Percentiles rank a stretch among this genome's conserved stretches.
Conservation (phyloP, 1,140 invertebrate genomes). For the Antheraea pernyi region DNA sequence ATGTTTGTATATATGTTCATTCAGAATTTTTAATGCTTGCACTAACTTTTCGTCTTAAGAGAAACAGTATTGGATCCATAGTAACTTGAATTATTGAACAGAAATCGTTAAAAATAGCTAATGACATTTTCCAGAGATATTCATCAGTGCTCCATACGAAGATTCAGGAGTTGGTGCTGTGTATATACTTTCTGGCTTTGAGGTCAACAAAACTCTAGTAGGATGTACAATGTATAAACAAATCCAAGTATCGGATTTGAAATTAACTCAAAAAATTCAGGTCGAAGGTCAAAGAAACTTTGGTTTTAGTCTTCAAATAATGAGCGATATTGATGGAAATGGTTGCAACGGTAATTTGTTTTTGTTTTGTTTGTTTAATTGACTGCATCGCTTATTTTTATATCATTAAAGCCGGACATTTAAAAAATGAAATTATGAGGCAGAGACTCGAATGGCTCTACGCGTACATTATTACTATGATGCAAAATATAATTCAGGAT, state of each 20-base stretch:
- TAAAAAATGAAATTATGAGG: too few species aligned
- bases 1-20: background rate
- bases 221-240: conserved; percentile 7
- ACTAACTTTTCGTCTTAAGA: too few species aligned
- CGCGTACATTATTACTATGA: too few species aligned
- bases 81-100: too few species aligned
- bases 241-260: conserved; percentile 30
- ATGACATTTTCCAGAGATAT: conserved; percentile 43
- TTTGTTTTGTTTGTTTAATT: background rate
- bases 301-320: conserved; percentile 44
- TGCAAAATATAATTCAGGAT: too few species aligned
- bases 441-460: too few species aligned
- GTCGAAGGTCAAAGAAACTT: conserved; percentile 25
- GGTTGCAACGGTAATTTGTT: conserved; percentile 40
- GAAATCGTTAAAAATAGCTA: too few species aligned
- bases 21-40: too few species aligned
- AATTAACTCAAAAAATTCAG: conserved; percentile 37
- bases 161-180: conserved; percentile 39
- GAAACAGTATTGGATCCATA: too few species aligned
- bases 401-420: too few species aligned
- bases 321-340: conserved; percentile 37
- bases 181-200: conserved; percentile 49
- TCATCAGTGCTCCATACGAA: conserved; percentile 57
- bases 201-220: conserved; percentile 25
- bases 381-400: too few species aligned